Evolutionary conservation across 2,888 invertebrate species (phyloP), one percentile per base, ranked within the genome.

Genomic region (Aplocera efformata): DNA sequence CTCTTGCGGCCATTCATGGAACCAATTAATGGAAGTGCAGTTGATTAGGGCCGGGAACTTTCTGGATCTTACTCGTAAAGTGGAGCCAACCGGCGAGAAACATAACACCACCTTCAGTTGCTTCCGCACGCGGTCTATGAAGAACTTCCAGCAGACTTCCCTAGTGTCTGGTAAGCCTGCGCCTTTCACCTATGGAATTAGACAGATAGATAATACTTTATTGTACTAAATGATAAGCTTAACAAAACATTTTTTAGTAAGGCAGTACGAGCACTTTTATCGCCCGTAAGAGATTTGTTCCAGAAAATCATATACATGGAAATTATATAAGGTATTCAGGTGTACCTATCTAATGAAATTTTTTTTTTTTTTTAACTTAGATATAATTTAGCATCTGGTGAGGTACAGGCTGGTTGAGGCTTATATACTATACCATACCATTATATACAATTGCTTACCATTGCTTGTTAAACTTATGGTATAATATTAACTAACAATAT

Each of bases 1-100:
- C 79, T 98, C 98, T 83, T 98, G 96, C 1, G 98, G 98, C 98
- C 98, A 98, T 77, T 98, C 98, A 71, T 98, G 98, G 82, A 98
- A 98, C 98, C 98, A 98, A 76, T 98, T 97, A 52, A 98, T 97
- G 35, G 95, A 94, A 4, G 98, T 97, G 63, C 97, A 96, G 80
- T 97, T 98, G 53, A 97, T 96, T 48, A 98, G 92, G 6, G 98
- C 98, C 0, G 98, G 98, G 77, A 98, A 98, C 86, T 98, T 98
- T 57, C 98, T 91, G 11, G 97, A 95, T 52, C 98, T 64, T 20
- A 98, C 94, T 62, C 98, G 89, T 40, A 98, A 89, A 1, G 98
- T 98, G 7, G 96, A 96, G 7, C 98, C 98, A 28, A 98, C 98
- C 0, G 98, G 98, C 6, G 98, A 98, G 80, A 98, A 98, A 73